Conservation (phyloP, 1,140 invertebrate species). For the Coboldia fuscipes region DNA sequence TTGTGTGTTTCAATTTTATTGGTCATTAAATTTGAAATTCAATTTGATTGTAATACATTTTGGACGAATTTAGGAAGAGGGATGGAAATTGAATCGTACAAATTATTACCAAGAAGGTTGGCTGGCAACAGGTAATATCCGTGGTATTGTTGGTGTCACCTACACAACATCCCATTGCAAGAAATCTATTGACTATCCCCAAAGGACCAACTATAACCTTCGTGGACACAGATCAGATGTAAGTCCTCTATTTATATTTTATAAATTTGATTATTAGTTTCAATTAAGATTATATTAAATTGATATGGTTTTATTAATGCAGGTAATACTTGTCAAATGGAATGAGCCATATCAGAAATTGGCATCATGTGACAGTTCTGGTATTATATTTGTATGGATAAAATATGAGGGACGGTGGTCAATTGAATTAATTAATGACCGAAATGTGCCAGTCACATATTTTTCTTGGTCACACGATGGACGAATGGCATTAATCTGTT, state of each 20-base stretch:
- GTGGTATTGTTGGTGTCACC: conserved; percentile 87
- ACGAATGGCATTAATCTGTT: conserved; percentile 93
- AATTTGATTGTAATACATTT: no score
- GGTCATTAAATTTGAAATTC: no score
- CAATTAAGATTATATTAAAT: no score
- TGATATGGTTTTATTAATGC: no score
- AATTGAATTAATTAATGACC: conserved; percentile 95
- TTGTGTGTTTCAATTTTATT: no score
- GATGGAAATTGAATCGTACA: conserved; percentile 81
- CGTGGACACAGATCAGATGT: conserved; percentile 91
- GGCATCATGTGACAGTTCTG: conserved; percentile 91
- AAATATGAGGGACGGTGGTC: conserved; percentile 98
- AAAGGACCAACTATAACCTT: conserved; percentile 93
- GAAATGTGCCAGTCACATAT: conserved; percentile 87
- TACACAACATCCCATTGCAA: conserved; percentile 85
- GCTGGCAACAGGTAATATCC: conserved; percentile 85
- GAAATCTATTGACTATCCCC: conserved; percentile 54
- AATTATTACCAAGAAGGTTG: conserved; percentile 98
- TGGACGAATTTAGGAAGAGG: conserved; percentile 68
- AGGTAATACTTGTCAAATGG: conserved; percentile 95
- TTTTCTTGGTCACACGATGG: conserved; percentile 98
- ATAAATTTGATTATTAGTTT: no score
- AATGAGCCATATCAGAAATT: conserved; percentile 97
- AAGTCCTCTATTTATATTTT: no score
- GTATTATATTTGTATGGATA: conserved; percentile 98